A percentile compares a stretch with the other conserved stretches of the same genome.
These are phyloP conservation scores for Procambarus virginalis DNA, from an alignment of 1,140 invertebrate genomes.

Conservation along the genomic window DNA sequence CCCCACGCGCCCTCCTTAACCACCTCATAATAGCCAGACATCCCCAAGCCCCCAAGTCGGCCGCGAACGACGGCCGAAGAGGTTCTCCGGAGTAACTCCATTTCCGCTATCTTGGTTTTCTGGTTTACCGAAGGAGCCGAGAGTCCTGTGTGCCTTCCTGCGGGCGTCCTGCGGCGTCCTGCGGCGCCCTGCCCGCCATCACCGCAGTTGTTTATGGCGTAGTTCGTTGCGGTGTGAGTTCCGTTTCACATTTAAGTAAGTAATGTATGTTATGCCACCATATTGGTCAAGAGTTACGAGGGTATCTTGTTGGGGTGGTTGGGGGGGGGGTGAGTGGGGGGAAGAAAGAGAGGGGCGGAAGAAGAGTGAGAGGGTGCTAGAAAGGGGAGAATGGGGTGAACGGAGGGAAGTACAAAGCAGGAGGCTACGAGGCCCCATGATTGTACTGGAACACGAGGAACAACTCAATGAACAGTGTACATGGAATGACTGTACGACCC, in stretches of 20 bases:
- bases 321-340: neutral
- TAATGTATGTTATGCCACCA: conserved; percentile 8
- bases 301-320: neutral
- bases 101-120: conserved; percentile 30
- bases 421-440: no score
- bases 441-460: no score
- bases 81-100: conserved; percentile 1
- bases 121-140: conserved; percentile 38
- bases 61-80: neutral
- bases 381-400: neutral
- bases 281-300: neutral
- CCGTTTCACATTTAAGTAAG: neutral
- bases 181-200: neutral
- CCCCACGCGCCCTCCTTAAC: conserved; percentile 7
- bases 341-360: neutral
- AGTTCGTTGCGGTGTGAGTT: conserved; percentile 11
- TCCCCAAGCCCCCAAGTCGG: neutral
- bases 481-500: no score
- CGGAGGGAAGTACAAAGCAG: neutral
- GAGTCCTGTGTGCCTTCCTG: neutral
- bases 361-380: neutral
- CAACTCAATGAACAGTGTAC: no score
- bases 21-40: conserved; percentile 2
- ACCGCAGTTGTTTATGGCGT: conserved; percentile 19
- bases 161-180: conserved; percentile 1